A percentile compares a stretch with the other conserved stretches of the same genome.
These are phyloP conservation scores for Aspidoscelis tigris DNA, from an alignment of 2,113 vertebrate genomes.

Conservation along the genomic window DNA sequence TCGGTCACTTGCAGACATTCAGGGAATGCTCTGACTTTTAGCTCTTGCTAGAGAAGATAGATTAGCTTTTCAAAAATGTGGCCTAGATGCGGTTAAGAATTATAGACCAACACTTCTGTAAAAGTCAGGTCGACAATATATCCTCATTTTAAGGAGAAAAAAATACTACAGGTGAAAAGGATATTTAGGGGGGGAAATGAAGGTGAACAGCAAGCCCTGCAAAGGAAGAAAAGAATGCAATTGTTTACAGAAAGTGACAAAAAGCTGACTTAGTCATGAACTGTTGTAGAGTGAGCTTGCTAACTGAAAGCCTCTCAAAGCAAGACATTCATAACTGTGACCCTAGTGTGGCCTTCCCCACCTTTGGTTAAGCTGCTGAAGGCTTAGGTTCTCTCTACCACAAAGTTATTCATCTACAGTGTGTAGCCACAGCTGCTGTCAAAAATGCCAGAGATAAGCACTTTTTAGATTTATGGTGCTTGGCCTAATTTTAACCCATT, in stretches of 20 bases:
- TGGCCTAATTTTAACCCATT: constrained; percentile 35
- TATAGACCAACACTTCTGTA: neutral
- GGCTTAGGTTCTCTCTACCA: neutral
- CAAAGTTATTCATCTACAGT: constrained; percentile 10
- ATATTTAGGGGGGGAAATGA: neutral
- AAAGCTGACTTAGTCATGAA: constrained; percentile 1
- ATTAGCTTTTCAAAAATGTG: constrained; percentile 33
- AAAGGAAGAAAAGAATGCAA: neutral
- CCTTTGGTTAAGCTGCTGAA: constrained; percentile 3
- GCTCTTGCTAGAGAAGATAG: neutral
- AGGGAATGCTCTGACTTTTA: constrained; percentile 6
- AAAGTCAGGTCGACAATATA: neutral
- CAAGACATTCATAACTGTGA: constrained; percentile 4
- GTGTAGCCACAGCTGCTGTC: constrained; percentile 9
- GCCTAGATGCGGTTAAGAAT: neutral
- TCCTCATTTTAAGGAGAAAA: constrained; percentile 18
- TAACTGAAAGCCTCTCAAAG: neutral
- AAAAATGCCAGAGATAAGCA: constrained; percentile 32
- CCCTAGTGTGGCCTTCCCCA: neutral
- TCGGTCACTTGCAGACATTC: neutral
- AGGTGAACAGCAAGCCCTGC: neutral
- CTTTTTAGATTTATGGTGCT: neutral
- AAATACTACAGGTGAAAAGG: constrained; percentile 19
- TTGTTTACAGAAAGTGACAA: constrained; percentile 10
- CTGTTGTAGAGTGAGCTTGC: neutral